phyloP scores from a whole-genome alignment of 2,888 invertebrate species.

The Cyclophora punctaria region DNA sequence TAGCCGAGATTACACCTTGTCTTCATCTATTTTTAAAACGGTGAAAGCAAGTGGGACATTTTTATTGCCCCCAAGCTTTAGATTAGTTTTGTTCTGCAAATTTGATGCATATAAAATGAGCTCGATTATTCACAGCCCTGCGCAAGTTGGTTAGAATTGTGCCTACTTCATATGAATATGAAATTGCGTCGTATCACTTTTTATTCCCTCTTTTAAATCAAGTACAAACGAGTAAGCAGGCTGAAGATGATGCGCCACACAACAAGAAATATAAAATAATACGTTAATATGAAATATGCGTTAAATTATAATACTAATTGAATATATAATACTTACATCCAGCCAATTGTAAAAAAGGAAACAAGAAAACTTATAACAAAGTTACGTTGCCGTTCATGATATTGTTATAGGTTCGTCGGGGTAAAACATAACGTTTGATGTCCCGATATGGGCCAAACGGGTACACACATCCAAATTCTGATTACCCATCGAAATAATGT shows the following conservation, averaged over 20 bases:
- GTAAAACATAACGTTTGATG: no score
- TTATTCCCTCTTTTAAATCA: neutral
- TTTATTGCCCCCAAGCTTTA: conserved; percentile 67
- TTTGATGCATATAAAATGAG: conserved; percentile 74
- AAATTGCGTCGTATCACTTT: conserved; percentile 44
- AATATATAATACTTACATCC: no score
- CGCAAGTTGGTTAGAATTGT: conserved; percentile 48
- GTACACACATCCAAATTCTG: conserved; percentile 25
- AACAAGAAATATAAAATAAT: no score
- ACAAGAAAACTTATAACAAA: no score
- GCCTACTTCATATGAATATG: conserved; percentile 48
- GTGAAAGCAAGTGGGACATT: conserved; percentile 63
- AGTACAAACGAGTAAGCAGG: no score
- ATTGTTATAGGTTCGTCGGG: no score
- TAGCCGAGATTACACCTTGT: conserved; percentile 69
- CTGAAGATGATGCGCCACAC: no score
- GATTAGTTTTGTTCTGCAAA: conserved; percentile 73
- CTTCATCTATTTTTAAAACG: conserved; percentile 67
- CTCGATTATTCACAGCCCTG: conserved; percentile 65
- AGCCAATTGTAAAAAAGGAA: no score
- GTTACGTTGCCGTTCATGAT: no score
- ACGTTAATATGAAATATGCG: no score
- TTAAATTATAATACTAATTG: no score
- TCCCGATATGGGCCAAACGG: no score
- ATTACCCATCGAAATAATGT: conserved; percentile 44